Evolutionary conservation across 2,888 invertebrate genomes (phyloP).

Genomic region (Pyrgus malvae): DNA sequence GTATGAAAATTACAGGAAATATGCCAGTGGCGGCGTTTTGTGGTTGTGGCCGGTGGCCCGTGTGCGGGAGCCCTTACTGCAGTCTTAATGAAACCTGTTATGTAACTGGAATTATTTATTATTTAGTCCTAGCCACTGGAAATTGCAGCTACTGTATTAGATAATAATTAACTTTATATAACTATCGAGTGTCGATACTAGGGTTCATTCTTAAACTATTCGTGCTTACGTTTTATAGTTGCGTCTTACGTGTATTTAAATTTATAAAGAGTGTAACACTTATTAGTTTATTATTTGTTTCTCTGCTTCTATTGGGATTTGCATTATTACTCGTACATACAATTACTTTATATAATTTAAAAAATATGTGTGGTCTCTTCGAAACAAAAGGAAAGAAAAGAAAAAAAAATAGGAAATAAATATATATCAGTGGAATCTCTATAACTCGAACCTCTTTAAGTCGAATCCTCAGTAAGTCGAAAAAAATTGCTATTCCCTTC

Average conservation of each 20-base stretch:
- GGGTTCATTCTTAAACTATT: constrained; percentile 1
- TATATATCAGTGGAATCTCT: no score
- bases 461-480: no score
- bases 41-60: constrained; percentile 27
- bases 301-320: no score
- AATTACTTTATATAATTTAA: no score
- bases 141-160: constrained; percentile 71
- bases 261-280: no score
- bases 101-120: constrained; percentile 79
- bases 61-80: constrained; percentile 58
- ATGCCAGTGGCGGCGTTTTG: constrained; percentile 37
- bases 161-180: constrained; percentile 68
- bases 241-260: not conserved
- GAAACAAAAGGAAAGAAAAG: no score
- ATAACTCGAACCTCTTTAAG: no score
- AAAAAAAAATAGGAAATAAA: no score
- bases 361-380: no score
- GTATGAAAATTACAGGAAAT: constrained; percentile 31
- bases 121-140: constrained; percentile 65
- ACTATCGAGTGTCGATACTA: constrained; percentile 27
- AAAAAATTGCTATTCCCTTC: no score
- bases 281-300: no score
- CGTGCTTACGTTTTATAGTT: not conserved
- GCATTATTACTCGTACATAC: no score
- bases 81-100: constrained; percentile 79